Percentiles rank a stretch among this genome's conserved stretches.
Evolutionary conservation across 2,888 invertebrate species (phyloP).

Genomic region (Eutolmus rufibarbis): DNA sequence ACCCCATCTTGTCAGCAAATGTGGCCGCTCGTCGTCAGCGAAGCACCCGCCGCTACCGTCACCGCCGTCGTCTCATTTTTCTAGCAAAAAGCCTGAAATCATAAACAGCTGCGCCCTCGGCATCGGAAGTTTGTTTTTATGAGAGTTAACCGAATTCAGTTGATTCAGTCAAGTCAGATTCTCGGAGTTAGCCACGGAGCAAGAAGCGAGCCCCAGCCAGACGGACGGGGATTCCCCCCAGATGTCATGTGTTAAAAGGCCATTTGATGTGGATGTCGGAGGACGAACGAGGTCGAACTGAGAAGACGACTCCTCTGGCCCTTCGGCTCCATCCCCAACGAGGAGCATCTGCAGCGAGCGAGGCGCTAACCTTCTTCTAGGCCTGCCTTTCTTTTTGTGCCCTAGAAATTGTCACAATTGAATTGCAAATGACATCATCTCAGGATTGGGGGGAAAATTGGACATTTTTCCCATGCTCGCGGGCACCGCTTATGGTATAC

Average conservation of each 20-base stretch:
- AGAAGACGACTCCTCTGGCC: neutral
- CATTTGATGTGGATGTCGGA: constrained; percentile 7
- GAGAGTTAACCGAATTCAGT: constrained; percentile 20
- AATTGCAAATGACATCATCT: constrained; percentile 39
- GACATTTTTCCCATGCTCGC: neutral
- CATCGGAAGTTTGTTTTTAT: constrained; percentile 32
- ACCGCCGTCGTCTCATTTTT: neutral
- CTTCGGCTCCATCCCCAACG: neutral
- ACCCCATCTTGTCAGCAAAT: neutral
- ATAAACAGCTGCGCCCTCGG: constrained; percentile 32
- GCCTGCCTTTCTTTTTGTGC: neutral
- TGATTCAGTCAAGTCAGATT: neutral
- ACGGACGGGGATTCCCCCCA: neutral
- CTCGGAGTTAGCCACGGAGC: neutral
- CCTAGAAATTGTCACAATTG: constrained; percentile 25
- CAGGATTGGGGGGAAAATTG: constrained; percentile 19
- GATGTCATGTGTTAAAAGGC: constrained; percentile 33
- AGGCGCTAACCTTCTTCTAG: neutral
- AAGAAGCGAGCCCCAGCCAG: neutral
- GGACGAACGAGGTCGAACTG: neutral
- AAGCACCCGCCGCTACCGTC: neutral
- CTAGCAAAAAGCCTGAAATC: neutral
- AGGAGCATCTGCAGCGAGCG: neutral
- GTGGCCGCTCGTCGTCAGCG: neutral
- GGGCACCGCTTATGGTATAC: neutral